Evolutionary conservation across 2,113 vertebrate genomes (phyloP).

Genomic region (Onychostoma macrolepis): DNA sequence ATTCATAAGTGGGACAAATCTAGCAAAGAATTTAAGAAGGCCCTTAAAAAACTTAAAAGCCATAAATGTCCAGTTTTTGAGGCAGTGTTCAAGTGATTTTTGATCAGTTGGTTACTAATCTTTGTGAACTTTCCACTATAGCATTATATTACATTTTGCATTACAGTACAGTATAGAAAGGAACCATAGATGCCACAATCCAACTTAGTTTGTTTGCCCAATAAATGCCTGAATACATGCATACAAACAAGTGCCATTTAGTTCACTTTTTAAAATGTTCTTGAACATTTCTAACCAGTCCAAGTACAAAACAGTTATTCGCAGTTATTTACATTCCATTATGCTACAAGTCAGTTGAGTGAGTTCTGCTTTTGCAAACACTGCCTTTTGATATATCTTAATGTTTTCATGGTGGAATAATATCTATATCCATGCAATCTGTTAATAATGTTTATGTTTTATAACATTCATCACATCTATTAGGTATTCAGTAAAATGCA

Average conservation of each 20-base stretch:
- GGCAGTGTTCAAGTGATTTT: slow-evolving; percentile 84
- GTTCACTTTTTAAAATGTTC: background rate
- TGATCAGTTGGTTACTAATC: background rate
- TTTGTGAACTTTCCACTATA: background rate
- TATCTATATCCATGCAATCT: background rate
- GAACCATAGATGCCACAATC: background rate
- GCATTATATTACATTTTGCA: background rate
- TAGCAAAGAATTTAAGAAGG: slow-evolving; percentile 92
- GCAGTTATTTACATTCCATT: background rate
- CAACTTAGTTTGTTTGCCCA: background rate
- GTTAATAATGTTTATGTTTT: slow-evolving; percentile 2
- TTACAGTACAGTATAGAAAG: slow-evolving; percentile 14
- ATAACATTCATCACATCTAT: slow-evolving; percentile 2
- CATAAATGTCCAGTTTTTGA: slow-evolving; percentile 87
- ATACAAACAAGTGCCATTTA: background rate
- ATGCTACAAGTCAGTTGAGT: background rate
- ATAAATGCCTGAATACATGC: background rate
- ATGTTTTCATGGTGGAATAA: background rate
- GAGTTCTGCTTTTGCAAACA: background rate
- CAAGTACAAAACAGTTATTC: background rate
- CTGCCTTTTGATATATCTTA: background rate
- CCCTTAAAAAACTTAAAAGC: slow-evolving; percentile 90
- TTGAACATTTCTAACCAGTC: background rate
- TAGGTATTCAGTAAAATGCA: background rate
- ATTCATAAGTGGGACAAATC: slow-evolving; percentile 98